Conservation (phyloP, 2,113 vertebrate species). For the Mus spicilegus region DNA sequence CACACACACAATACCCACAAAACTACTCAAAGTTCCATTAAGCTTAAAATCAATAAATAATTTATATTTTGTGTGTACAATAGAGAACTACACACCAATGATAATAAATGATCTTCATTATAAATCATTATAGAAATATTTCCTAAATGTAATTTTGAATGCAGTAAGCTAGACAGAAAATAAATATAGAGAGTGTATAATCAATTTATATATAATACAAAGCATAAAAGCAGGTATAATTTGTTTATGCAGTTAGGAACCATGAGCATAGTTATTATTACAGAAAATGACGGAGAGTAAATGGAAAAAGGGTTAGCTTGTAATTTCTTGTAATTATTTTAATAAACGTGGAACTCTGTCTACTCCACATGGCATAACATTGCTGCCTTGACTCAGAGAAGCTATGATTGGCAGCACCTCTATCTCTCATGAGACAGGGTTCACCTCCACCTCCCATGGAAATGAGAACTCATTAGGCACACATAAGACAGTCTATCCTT, state of each 20-base stretch:
- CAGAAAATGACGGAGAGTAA: neutral
- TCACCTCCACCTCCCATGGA: neutral
- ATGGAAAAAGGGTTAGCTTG: neutral
- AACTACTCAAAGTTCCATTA: neutral
- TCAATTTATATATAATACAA: slow-evolving; percentile 2
- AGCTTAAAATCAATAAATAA: slow-evolving; percentile 31
- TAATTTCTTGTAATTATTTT: neutral
- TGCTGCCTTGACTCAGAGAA: neutral
- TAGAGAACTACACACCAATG: neutral
- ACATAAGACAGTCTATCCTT: neutral
- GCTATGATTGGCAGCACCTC: neutral
- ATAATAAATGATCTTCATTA: neutral
- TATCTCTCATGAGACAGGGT: neutral
- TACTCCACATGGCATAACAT: neutral
- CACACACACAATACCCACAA: neutral
- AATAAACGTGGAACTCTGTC: neutral
- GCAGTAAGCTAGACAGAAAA: slow-evolving; percentile 5
- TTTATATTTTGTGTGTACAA: neutral
- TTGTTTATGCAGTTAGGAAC: neutral
- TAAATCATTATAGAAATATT: neutral
- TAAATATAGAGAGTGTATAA: slow-evolving; percentile 6
- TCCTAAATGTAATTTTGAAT: slow-evolving; percentile 35
- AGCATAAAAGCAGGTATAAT: neutral
- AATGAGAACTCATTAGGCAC: no score
- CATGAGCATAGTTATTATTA: neutral